phyloP scores from a whole-genome alignment of 2,797 vertebrate species.

The Sphenopsis melanotis region DNA sequence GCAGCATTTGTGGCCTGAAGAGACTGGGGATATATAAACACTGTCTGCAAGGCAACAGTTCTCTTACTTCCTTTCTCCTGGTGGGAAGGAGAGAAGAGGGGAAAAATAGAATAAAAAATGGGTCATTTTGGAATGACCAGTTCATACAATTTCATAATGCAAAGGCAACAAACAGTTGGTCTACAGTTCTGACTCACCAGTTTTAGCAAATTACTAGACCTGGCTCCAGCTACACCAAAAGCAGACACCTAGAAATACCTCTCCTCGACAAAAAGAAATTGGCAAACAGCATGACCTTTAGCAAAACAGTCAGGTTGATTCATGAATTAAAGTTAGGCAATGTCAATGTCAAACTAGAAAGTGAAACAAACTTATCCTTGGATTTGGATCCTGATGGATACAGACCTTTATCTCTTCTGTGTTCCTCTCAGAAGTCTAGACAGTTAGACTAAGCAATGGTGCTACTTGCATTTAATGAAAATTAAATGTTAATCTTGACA shows the following conservation, averaged over 20 bases:
- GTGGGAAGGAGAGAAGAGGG: not conserved
- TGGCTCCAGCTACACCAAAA: not conserved
- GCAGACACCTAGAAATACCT: not conserved
- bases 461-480: not conserved
- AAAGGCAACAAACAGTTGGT: not conserved
- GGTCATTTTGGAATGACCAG: not conserved
- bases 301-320: not conserved
- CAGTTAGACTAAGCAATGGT: not conserved
- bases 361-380: not conserved
- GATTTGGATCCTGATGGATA: not conserved
- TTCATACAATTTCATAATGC: not conserved
- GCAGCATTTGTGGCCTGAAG: not conserved
- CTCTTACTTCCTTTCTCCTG: not conserved
- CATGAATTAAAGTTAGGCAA: not conserved
- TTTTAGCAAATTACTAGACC: not conserved
- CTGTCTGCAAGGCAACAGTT: not conserved
- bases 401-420: not conserved
- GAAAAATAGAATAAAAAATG: not conserved
- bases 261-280: not conserved
- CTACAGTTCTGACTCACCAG: not conserved
- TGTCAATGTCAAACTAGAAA: not conserved
- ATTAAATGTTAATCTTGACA: not conserved
- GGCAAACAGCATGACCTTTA: not conserved
- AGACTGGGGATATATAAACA: not conserved
- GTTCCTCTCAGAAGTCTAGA: not conserved